Conservation (phyloP, 2,888 invertebrate species). For the Syrphus vitripennis region DNA sequence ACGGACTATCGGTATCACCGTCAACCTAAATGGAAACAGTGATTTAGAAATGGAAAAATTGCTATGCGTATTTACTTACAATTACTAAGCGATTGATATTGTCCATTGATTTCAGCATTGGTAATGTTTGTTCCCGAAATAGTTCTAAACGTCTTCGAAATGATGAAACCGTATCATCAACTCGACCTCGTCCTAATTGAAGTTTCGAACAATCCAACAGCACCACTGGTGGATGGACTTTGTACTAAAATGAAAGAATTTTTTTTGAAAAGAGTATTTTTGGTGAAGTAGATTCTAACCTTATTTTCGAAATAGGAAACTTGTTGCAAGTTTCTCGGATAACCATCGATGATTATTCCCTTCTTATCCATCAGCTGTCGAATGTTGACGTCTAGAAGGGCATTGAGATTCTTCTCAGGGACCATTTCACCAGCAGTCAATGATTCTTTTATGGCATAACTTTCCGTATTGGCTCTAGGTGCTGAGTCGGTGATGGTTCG, state of each 20-base stretch:
- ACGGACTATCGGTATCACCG: slow-evolving; percentile 90
- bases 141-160: slow-evolving; percentile 91
- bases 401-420: slow-evolving; percentile 89
- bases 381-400: slow-evolving; percentile 88
- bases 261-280: not conserved
- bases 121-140: slow-evolving; percentile 93
- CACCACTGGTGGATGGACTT: slow-evolving; percentile 89
- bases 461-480: slow-evolving; percentile 84
- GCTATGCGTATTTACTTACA: too few species aligned
- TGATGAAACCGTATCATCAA: slow-evolving; percentile 93
- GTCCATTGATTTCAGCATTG: slow-evolving; percentile 93
- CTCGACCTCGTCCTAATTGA: slow-evolving; percentile 90
- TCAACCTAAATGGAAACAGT: too few species aligned
- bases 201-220: slow-evolving; percentile 95
- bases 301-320: slow-evolving; percentile 93
- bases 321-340: slow-evolving; percentile 94
- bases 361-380: slow-evolving; percentile 84
- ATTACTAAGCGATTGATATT: slow-evolving; percentile 91
- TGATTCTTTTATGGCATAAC: slow-evolving; percentile 86
- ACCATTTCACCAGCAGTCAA: slow-evolving; percentile 92
- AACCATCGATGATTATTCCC: slow-evolving; percentile 96
- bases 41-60: too few species aligned
- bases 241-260: slow-evolving; percentile 84
- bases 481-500: slow-evolving; percentile 88
- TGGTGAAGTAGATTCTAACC: slow-evolving; percentile 82